Evolutionary conservation across 2,888 invertebrate species (phyloP), one percentile per base, ranked within the genome.

Genomic region (Pterobdella sp.): DNA sequence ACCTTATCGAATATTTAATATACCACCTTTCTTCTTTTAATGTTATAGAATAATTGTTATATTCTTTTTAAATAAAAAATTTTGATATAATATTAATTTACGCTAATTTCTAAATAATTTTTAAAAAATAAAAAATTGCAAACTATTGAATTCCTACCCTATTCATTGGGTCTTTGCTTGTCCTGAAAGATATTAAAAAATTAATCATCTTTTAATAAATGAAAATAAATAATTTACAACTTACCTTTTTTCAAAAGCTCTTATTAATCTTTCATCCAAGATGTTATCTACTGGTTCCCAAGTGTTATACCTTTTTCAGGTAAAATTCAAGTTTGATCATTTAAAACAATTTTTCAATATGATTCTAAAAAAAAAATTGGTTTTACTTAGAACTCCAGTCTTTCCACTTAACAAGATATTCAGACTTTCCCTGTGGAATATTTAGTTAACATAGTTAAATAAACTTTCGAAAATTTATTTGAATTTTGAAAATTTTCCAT

Each of bases 241-340:
- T 3, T 26, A 56, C 60, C n/a, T 56, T 56, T 26, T 7, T 26
- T 56, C 60, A 22, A 14, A 56, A 22, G 60, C 3, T 56, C 60
- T 4, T 22, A 56, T 56, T 26, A 56, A 22, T 56, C 60, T 22
- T 26, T 56, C 60, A 56, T 56, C 60, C 60, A 56, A 26, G n/a
- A 56, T 56, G 60, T 56, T 56, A 3, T 56, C 60, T 3, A 56
- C 60, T 4, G 60, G 60, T 56, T 56, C 60, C 60, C 60, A 56
- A 56, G 60, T 56, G 60, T 56, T 56, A 26, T 56, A 56, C n/a
- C 60, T 56, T 22, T 4, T 56, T 22, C 22, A 42, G 49, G 7
- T 14, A 7, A 42, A 42, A 42, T 22, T 42, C 49, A 42, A 14
- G 7, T 42, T 42, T 22, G n/a, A n/a, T n/a, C n/a, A n/a, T n/a